Evolutionary conservation across 2,888 invertebrate species (phyloP), one percentile per base, ranked within the genome.

Genomic region (Xylota segnis): DNA sequence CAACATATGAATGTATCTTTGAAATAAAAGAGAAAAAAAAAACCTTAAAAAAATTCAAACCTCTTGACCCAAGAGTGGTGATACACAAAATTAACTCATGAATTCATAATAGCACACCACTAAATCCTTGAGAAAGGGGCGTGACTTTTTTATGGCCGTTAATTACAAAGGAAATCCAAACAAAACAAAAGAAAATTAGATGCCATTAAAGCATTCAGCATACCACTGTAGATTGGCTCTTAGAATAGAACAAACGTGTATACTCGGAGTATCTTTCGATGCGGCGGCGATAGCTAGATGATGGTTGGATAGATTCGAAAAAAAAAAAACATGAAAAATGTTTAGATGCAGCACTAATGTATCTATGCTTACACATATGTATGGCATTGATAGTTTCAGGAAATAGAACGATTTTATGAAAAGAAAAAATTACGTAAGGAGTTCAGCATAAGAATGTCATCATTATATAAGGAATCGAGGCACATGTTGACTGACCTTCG

Each of bases 71-170:
- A 9, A n/a, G 29, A 68, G 23, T 37, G 65, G 59, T 83, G 83
- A 66, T 83, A 71, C 76, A 76, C 34, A 37, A 65, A 78, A 66
- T 72, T 61, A 83, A 54, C 61, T 79, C 63, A 83, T 79, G 74
- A 83, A 74, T 78, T 56, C 47, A 63, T 74, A 83, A 83, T 78
- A 23, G 72, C 83, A 40, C 43, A 66, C 52, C 71, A 61, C 45
- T 56, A 63, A 78, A 61, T 78, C 79, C 79, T 78, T 74, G 68
- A 63, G 27, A 68, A 61, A 50, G 79, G 63, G 83, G 83, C 83
- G 83, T 78, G 37, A 74, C 83, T 63, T 47, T 74, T 83, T 83
- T 79, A 83, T 83, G 56, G 83, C 79, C 43, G 78, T 74, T 83
- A 78, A 83, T 83, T 79, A 79, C 74, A 79, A 74, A 74, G 74